phyloP scores from a whole-genome alignment of 2,797 vertebrate species.

The Ceryle rudis region DNA sequence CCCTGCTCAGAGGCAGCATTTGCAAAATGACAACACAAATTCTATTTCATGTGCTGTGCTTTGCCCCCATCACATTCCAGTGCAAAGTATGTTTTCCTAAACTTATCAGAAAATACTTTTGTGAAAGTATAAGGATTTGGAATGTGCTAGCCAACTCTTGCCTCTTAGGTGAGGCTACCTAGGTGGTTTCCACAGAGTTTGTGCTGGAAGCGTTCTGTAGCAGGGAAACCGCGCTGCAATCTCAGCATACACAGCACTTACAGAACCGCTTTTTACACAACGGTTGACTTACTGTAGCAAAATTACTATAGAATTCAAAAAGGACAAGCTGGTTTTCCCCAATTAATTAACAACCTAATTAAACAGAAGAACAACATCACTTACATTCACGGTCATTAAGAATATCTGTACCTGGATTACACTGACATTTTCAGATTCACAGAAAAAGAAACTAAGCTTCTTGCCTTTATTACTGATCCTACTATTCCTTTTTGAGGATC shows the following conservation, averaged over 20 bases:
- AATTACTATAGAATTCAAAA: neutral
- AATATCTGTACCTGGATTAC: neutral
- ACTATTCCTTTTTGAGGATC: neutral
- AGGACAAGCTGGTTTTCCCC: neutral
- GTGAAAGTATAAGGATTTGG: neutral
- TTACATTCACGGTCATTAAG: neutral
- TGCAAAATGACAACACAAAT: neutral
- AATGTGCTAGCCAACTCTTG: neutral
- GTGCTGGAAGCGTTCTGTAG: neutral
- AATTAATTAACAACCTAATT: constrained; percentile 18
- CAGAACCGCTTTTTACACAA: neutral
- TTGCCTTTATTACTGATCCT: neutral
- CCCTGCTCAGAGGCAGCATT: neutral
- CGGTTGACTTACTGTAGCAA: neutral
- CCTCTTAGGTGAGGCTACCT: neutral
- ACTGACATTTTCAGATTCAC: neutral
- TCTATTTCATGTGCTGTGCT: neutral
- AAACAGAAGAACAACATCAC: neutral
- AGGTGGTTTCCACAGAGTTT: neutral
- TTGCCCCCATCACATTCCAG: neutral
- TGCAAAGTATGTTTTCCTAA: neutral
- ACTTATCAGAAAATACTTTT: neutral
- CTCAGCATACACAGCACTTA: neutral
- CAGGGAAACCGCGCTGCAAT: neutral
- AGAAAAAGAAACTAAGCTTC: neutral